Base-by-base conservation (phyloP, 2,113 vertebrate genomes). In the Phaethornis superciliosus region DNA sequence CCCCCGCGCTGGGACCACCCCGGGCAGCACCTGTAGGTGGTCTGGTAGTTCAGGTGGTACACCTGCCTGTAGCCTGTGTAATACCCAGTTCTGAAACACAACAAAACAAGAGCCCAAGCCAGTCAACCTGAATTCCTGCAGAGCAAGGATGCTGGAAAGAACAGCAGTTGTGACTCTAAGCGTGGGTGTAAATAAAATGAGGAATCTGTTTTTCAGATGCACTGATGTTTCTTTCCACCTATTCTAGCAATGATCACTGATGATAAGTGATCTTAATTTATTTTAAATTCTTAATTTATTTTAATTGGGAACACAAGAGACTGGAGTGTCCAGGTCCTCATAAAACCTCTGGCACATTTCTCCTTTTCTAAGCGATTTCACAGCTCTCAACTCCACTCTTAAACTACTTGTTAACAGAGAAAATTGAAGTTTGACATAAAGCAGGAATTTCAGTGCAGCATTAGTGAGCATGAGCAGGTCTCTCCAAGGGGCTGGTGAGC, bases 1-100 rank as follows among this genome's bases (percentile, higher is more conserved):
- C 97, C 98, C 0, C 98, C 97, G 10, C 96, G 98, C 89, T 98
- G 99, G 56, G 98, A 97, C 99, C 99, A 99, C 19, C 99, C 99
- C 0, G 97, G 97, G 82, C 99, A 99, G 71, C 99, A 99, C 91
- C 98, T 97, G 96, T 98, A 97, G 6, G 98, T 96, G 0, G 97
- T 98, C 74, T 97, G 98, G 81, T 97, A 93, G 35, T 97, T 98
- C 89, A 98, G 77, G 37, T 93, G 63, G 96, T 99, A 99, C 62
- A 98, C 97, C 91, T 99, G 99, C 91, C 98, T 96, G 97, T 98
- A 98, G 24, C 98, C 96, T 0, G 97, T 98, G 97, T 98, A 98
- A 78, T 99, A 99, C 0, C 97, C 65, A 0, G 98, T 98, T 87
- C 99, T 99, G 97, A 71, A 96, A 96, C 23, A 89, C 76, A 90